phyloP scores from a whole-genome alignment of 2,797 vertebrate species.

The Psittacula echo region DNA sequence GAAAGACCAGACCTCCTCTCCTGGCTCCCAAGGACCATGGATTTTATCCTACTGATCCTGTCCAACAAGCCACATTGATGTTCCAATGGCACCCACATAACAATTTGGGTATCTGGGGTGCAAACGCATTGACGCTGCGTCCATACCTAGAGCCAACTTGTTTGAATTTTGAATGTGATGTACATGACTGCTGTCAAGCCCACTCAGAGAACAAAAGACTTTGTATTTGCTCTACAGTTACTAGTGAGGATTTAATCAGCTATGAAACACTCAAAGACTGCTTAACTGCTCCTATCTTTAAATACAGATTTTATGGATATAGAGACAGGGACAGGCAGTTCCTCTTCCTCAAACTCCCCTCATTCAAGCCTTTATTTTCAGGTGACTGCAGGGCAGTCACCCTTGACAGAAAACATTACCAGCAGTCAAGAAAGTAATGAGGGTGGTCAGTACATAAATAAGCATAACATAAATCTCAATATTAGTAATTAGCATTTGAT shows the following conservation, averaged over 20 bases:
- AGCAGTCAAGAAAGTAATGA: constrained; percentile 36
- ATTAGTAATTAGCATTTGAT: constrained; percentile 49
- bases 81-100: neutral
- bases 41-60: neutral
- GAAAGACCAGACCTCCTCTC: neutral
- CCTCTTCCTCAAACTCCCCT: neutral
- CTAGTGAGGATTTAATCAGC: neutral
- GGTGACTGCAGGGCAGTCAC: neutral
- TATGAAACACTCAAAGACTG: neutral
- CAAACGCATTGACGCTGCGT: neutral
- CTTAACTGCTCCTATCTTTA: neutral
- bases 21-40: neutral
- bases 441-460: constrained; percentile 37
- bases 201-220: neutral
- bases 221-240: neutral
- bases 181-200: neutral
- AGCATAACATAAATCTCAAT: constrained; percentile 45
- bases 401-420: constrained; percentile 15
- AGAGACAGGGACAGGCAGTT: neutral
- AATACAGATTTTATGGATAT: neutral
- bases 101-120: neutral
- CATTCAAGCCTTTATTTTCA: neutral
- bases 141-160: neutral
- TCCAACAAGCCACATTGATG: neutral
- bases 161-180: neutral